Evolutionary conservation across 2,888 invertebrate species (phyloP).

Genomic region (Mesorhabditis spiculigera): DNA sequence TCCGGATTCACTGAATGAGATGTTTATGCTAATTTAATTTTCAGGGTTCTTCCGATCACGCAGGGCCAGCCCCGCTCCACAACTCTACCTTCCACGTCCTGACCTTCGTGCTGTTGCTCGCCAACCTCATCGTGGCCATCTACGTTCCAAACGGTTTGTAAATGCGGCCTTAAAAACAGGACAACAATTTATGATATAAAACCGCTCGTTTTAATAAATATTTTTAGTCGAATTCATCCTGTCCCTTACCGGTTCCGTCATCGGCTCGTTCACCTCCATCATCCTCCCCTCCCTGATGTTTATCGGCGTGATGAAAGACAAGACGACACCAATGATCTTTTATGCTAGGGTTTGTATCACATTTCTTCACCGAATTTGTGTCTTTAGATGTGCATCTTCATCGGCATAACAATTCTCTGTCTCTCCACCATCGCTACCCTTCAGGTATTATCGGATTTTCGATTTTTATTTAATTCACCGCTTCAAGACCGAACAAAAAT

Average conservation of each 20-base stretch:
- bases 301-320: slow-evolving; percentile 60
- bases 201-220: not conserved
- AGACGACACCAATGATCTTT: slow-evolving; percentile 8
- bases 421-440: too few species aligned
- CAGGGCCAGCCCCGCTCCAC: slow-evolving; percentile 24
- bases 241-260: slow-evolving; percentile 88
- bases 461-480: not conserved
- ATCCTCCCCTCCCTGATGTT: slow-evolving; percentile 88
- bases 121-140: slow-evolving; percentile 77
- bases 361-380: not conserved
- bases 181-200: not conserved
- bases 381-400: not conserved
- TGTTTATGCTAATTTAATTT: not conserved
- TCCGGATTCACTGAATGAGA: too few species aligned
- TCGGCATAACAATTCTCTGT: too few species aligned
- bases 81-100: slow-evolving; percentile 63
- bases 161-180: not conserved
- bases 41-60: slow-evolving; percentile 24
- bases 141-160: slow-evolving; percentile 76
- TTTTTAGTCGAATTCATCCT: slow-evolving; percentile 74
- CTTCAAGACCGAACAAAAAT: too few species aligned
- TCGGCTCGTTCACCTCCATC: slow-evolving; percentile 86
- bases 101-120: slow-evolving; percentile 71
- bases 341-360: not conserved
- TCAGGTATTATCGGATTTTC: not conserved